Conservation (phyloP, 2,797 vertebrate species). For the Anabas testudineus region DNA sequence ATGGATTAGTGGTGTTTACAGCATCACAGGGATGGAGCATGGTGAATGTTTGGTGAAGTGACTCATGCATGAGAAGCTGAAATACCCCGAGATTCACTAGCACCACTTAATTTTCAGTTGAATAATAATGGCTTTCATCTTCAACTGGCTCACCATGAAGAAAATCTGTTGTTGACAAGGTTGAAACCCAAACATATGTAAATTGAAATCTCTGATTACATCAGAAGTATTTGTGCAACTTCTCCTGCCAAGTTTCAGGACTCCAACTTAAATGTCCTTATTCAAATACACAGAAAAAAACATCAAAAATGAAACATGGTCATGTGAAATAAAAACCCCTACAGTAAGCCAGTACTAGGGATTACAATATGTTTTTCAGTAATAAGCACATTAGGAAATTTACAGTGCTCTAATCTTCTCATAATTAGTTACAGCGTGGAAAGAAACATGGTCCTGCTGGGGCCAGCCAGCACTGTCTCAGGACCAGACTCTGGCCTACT, state of each 20-base stretch:
- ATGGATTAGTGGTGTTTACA: conserved; percentile 44
- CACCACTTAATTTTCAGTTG: background rate
- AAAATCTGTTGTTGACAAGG: conserved; percentile 10
- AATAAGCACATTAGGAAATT: conserved; percentile 78
- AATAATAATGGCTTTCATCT: background rate
- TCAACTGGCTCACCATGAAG: background rate
- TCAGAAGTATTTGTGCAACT: background rate
- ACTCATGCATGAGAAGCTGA: conserved; percentile 23
- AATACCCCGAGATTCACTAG: background rate
- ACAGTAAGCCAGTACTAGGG: conserved; percentile 50
- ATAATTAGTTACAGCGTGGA: conserved; percentile 76
- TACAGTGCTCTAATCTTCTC: conserved; percentile 81
- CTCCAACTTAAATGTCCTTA: conserved; percentile 28
- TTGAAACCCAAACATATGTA: background rate
- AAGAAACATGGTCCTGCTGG: conserved; percentile 72
- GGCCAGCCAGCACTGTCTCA: conserved; percentile 80
- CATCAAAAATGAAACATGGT: conserved; percentile 45
- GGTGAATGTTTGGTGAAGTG: conserved; percentile 13
- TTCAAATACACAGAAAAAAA: conserved; percentile 22
- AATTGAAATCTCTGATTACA: conserved; percentile 8
- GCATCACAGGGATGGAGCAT: conserved; percentile 20
- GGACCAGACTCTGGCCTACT: conserved; percentile 42
- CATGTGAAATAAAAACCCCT: conserved; percentile 67
- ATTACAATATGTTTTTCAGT: conserved; percentile 73
- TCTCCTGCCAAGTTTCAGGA: conserved; percentile 18